Conservation (phyloP, 2,888 invertebrate species). For the Pseudoips prasinana region DNA sequence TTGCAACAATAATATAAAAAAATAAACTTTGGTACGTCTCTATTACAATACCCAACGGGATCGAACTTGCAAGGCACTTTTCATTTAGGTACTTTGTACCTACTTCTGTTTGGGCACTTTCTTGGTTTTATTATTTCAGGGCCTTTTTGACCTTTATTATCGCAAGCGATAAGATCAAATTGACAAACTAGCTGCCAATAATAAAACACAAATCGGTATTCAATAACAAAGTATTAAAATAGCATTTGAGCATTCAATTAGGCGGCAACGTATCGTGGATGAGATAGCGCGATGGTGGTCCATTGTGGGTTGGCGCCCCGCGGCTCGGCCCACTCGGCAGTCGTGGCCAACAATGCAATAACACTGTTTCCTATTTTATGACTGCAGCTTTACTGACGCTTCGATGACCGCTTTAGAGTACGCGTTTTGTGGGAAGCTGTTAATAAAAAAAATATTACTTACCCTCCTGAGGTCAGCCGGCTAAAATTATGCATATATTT, state of each 20-base stretch:
- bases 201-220: slow-evolving; percentile 42
- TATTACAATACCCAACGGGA: too few relatives aligned
- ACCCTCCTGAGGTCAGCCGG: too few relatives aligned
- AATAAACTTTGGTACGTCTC: too few relatives aligned
- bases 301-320: slow-evolving; percentile 71
- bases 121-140: too few relatives aligned
- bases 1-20: too few relatives aligned
- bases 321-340: slow-evolving; percentile 52
- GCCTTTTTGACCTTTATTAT: slow-evolving; percentile 2
- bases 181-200: slow-evolving; percentile 25
- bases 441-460: slow-evolving; percentile 32
- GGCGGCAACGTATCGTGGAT: slow-evolving; percentile 77
- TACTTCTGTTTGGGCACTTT: too few relatives aligned
- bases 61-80: too few relatives aligned
- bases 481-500: too few relatives aligned
- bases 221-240: slow-evolving; percentile 75
- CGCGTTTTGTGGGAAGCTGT: slow-evolving; percentile 69
- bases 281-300: slow-evolving; percentile 78
- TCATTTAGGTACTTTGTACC: too few relatives aligned
- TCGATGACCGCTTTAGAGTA: slow-evolving; percentile 63
- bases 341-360: slow-evolving; percentile 58
- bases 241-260: slow-evolving; percentile 79
- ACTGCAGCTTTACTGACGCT: slow-evolving; percentile 69
- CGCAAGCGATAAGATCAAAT: slow-evolving; percentile 17
- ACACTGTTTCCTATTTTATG: slow-evolving; percentile 73